Evolutionary conservation across 2,113 vertebrate species (phyloP), one percentile per base, ranked within the genome.

Genomic region (Caretta caretta): DNA sequence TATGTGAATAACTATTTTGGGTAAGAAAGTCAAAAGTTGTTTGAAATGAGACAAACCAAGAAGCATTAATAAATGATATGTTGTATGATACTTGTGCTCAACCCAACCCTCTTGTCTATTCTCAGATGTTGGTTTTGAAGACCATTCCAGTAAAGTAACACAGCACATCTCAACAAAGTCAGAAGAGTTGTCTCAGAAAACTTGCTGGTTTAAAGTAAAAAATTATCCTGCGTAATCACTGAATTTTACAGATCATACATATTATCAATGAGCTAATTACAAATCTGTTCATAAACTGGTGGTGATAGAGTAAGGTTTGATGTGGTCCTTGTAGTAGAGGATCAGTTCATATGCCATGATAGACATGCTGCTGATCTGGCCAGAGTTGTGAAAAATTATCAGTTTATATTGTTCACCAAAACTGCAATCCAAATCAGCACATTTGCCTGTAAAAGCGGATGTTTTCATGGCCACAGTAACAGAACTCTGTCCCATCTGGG

Each of bases 201-300:
- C 38, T 82, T 88, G 42, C 16, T 72, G 65, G 35, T 9, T 75
- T 86, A 90, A 91, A 13, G 57, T 78, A 92, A 38, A 6, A 69
- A 92, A 83, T 85, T 86, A 57, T 72, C 3, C 20, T 13, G 84
- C 75, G n/a, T 81, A 92, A 81, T 78, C 84, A 75, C 0, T 92
- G 50, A 86, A 81, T 84, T 91, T 94, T 93, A 76, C 72, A 87
- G 48, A 88, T 10, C 49, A 84, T 16, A 46, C 83, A 78, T n/a
- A 78, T 88, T 90, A 20, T 65, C 92, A 92, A 85, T 81, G 25
- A 59, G 14, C 87, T 88, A 93, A 88, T 88, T 91, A 82, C 80
- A 80, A 48, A 17, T 1, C 51, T 92, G 27, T 88, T 92, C 35
- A 51, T 62, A 87, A 93, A 51, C 38, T n/a, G 83, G 14, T 84